phyloP scores from a whole-genome alignment of 2,797 vertebrate genomes.

The Helicolenus hilgendorfi region DNA sequence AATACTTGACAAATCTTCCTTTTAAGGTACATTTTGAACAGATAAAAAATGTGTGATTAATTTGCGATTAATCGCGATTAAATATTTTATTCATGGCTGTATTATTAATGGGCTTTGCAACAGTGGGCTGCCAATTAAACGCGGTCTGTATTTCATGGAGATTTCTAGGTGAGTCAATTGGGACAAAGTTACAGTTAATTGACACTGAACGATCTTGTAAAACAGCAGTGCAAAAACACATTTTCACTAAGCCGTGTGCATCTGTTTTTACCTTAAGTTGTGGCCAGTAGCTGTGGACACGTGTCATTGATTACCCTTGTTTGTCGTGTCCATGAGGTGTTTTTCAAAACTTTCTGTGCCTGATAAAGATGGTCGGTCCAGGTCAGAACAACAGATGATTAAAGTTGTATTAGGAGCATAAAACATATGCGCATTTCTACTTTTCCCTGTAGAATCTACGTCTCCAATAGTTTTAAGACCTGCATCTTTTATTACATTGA shows the following conservation, averaged over 20 bases:
- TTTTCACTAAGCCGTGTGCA: not conserved
- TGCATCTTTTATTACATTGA: slow-evolving; percentile 7
- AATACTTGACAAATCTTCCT: not conserved
- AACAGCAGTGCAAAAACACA: not conserved
- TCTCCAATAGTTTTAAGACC: not conserved
- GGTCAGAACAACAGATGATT: not conserved
- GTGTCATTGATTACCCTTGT: not conserved
- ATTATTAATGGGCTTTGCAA: not conserved
- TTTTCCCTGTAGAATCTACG: not conserved
- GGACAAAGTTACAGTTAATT: not conserved
- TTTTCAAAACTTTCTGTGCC: not conserved
- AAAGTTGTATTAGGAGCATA: not conserved
- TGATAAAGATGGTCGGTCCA: not conserved
- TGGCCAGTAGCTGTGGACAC: not conserved
- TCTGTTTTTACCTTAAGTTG: not conserved
- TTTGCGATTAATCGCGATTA: not conserved
- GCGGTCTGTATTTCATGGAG: not conserved
- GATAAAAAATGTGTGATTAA: not conserved
- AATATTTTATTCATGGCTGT: not conserved
- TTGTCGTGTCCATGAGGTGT: not conserved
- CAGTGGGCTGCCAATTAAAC: not conserved
- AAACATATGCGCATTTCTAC: not conserved
- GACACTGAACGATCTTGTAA: not conserved
- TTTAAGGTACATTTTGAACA: no score
- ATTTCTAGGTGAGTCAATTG: not conserved